Percentiles rank a stretch among this genome's conserved stretches.
Conservation (phyloP, 1,140 invertebrate genomes). For the Heliconius hermathena region DNA sequence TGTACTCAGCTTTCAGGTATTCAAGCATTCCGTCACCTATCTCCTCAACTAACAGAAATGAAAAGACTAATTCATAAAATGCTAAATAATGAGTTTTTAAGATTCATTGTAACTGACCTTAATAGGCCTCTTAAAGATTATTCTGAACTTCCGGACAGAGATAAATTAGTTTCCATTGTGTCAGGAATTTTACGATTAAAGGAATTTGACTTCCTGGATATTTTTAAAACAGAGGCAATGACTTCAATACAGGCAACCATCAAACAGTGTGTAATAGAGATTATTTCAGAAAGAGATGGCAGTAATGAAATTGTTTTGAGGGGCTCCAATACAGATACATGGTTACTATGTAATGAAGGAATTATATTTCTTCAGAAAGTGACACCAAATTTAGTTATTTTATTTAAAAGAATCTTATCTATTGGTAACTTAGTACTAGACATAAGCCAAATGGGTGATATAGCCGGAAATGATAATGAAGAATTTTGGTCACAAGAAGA, state of each 20-base stretch:
- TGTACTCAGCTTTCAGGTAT: slow-evolving; percentile 94
- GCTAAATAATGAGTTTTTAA: slow-evolving; percentile 96
- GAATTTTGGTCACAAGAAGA: slow-evolving; percentile 88
- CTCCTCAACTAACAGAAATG: slow-evolving; percentile 98
- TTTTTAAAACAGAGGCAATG: slow-evolving; percentile 94
- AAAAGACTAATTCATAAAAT: slow-evolving; percentile 98
- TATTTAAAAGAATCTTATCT: slow-evolving; percentile 85
- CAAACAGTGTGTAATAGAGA: slow-evolving; percentile 94
- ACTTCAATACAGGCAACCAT: slow-evolving; percentile 93
- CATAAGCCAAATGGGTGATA: slow-evolving; percentile 80
- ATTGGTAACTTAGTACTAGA: slow-evolving; percentile 88
- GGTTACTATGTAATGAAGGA: slow-evolving; percentile 89
- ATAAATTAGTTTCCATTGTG: slow-evolving; percentile 93
- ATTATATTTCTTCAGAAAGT: slow-evolving; percentile 89
- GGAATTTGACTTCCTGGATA: slow-evolving; percentile 93
- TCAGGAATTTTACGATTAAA: slow-evolving; percentile 93
- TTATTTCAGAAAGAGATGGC: slow-evolving; percentile 86
- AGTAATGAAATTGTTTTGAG: slow-evolving; percentile 85
- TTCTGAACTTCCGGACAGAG: slow-evolving; percentile 87
- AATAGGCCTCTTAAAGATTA: slow-evolving; percentile 90
- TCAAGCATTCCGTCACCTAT: slow-evolving; percentile 96
- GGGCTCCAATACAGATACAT: slow-evolving; percentile 85
- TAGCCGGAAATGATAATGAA: slow-evolving; percentile 84
- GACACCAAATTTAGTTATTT: slow-evolving; percentile 85
- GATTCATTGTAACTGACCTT: slow-evolving; percentile 94